Base-by-base conservation (phyloP, 1,140 invertebrate species). In the Aphidius ervi region DNA sequence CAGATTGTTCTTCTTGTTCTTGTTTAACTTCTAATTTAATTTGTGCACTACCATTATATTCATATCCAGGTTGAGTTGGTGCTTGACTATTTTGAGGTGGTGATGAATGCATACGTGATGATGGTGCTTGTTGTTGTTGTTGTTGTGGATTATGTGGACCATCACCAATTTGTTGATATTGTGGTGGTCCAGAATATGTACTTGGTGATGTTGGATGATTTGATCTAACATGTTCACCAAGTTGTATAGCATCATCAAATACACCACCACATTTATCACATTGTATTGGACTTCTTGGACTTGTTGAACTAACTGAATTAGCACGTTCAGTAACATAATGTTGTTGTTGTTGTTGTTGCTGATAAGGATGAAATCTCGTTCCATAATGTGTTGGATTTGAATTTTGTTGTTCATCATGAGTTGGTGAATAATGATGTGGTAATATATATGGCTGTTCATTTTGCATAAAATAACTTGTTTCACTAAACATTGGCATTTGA, bases 201-300 rank as follows among this genome's bases (percentile, higher is more conserved):
- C 76, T 68, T 3, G 81, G 81, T 4, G 83, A 84, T 5, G 81
- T 82, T 1, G 87, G 84, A 68, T 92, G 90, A 54, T 81, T 86
- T 2, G 85, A 80, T 56, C 86, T 84, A 7, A 85, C 82, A 67
- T 92, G 90, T 63, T 92, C 90, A 52, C 84, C 83, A 10, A 91
- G 74, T 65, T 86, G 85, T 10, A 83, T 79, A 8, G 85, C 84
- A 53, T 88, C 88, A 61, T 90, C 88, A 71, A 85, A 91, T 41
- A 91, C 84, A 58, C 84, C 86, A 41, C 89, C 89, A 70, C 90
- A 92, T 68, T 91, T 91, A 62, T 92, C 90, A 73, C 90, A 92
- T 66, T 90, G 88, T 64, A 87, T 82, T 1, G 84, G 84, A 66
- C 86, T 88, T 2, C 83, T 71, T 6, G 87, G 85, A 64, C 85